Base-by-base conservation (phyloP, 1,140 invertebrate species). In the Sesamia nonagrioides region DNA sequence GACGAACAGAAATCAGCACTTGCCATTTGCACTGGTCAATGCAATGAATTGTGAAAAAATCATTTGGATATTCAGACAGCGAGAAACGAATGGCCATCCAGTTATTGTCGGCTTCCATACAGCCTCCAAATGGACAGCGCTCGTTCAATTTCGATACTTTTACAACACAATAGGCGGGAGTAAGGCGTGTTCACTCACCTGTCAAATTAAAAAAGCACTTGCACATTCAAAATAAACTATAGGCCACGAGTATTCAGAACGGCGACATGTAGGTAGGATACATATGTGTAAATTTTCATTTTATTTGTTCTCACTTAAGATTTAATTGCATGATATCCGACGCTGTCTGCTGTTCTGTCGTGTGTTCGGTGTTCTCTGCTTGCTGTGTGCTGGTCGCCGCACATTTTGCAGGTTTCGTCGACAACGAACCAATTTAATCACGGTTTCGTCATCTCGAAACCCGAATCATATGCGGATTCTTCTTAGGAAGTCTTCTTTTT, bases 381-480 rank as follows among this genome's bases (percentile, higher is more conserved):
- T 60, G 60, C 68, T 13, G 27, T 68, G 83, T 63, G 89, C 63
- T 83, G 84, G 86, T 83, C 73, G 52, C 95, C 95, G 95, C 95
- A 97, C 96, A 97, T 96, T 96, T 96, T 97, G 97, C 97, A 97
- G 97, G 97, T 97, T 97, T 97, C 97, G 97, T 97, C 97, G 97
- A 97, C 97, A 97, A 97, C 97, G 97, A 97, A 97, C 97, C 97
- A 96, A 95, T 95, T 95, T 90, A 78, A 92, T 89, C 89, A 94
- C 97, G 97, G 97, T 96, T 97, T 95, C 96, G 96, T 95, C 96
- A 95, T 96, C 97, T 91, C 97, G 97, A 97, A 97, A 97, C 97
- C 97, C 96, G 97, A 95, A 96, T 96, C 95, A 96, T 96, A 94
- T 93, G 88, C 90, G 92, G 91, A 87, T 90, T 93, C 84, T 89